Evolutionary conservation across 2,888 invertebrate genomes (phyloP).

Genomic region (Drosophila parthenogenetica): DNA sequence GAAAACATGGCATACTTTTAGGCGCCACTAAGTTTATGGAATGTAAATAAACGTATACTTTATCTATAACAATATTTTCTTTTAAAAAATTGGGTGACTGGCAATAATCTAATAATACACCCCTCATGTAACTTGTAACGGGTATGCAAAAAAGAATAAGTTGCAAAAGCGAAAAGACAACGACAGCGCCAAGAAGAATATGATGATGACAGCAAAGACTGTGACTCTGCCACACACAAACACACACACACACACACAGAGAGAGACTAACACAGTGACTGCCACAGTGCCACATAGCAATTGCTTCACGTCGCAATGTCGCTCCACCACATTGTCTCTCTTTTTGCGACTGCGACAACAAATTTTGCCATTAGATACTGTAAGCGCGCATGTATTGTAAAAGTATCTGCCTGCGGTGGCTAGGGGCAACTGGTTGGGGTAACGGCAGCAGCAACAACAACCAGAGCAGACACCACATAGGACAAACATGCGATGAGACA

Average conservation of each 20-base stretch:
- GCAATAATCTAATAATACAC: not conserved
- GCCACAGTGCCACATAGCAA: slow-evolving; percentile 18
- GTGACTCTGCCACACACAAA: slow-evolving; percentile 31
- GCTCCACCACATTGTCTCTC: slow-evolving; percentile 6
- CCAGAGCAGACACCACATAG: slow-evolving; percentile 21
- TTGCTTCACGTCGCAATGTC: slow-evolving; percentile 5
- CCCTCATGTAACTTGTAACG: not conserved
- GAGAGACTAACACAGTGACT: slow-evolving; percentile 23
- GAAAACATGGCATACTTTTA: not conserved
- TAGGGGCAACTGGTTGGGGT: not conserved
- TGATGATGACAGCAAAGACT: slow-evolving; percentile 76
- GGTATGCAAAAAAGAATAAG: slow-evolving; percentile 28
- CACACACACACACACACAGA: not conserved
- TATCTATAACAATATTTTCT: too few relatives aligned
- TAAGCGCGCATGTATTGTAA: slow-evolving; percentile 68
- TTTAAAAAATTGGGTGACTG: too few relatives aligned
- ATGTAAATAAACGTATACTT: too few relatives aligned
- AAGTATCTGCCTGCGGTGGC: slow-evolving; percentile 38
- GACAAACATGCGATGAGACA: slow-evolving; percentile 39
- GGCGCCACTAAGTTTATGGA: not conserved
- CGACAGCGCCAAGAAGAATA: slow-evolving; percentile 49
- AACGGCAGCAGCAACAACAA: slow-evolving; percentile 2
- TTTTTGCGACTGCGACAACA: slow-evolving; percentile 62
- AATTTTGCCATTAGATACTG: slow-evolving; percentile 77
- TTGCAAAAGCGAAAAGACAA: slow-evolving; percentile 49